These are phyloP conservation scores for Otolemur garnettii DNA, from an alignment of 2,113 vertebrate genomes.

Conservation along the genomic window DNA sequence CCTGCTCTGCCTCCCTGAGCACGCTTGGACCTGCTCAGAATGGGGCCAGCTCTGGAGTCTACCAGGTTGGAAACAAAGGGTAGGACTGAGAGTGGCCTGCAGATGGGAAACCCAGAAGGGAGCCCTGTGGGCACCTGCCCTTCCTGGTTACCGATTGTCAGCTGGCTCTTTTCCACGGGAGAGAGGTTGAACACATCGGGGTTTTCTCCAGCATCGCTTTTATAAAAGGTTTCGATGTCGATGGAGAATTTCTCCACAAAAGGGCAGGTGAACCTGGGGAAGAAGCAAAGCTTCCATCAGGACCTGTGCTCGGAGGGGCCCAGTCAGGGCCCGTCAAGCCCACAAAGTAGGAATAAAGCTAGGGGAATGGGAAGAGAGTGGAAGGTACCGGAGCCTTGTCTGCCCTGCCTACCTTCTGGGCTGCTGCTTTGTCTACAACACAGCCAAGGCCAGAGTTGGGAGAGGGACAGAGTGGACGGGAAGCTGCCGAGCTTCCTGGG, in stretches of 20 bases:
- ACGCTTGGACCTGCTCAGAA: background rate
- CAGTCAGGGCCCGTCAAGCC: background rate
- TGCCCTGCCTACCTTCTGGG: background rate
- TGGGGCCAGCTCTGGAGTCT: background rate
- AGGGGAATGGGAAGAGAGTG: no score
- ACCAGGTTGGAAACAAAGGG: background rate
- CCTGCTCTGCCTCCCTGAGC: background rate
- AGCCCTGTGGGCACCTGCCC: background rate
- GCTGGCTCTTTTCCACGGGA: slow-evolving; percentile 94
- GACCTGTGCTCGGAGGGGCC: background rate
- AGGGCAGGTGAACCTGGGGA: slow-evolving; percentile 96
- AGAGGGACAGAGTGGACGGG: accelerated
- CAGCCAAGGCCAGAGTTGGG: background rate
- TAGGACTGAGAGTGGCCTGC: no score
- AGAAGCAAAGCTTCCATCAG: background rate
- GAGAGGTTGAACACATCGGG: slow-evolving; percentile 96
- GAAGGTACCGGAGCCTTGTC: background rate
- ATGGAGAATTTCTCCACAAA: slow-evolving; percentile 99
- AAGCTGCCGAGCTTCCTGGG: background rate
- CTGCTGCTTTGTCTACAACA: background rate
- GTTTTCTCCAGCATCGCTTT: slow-evolving; percentile 94
- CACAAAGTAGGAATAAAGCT: no score
- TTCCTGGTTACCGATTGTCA: slow-evolving; percentile 90
- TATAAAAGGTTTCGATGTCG: slow-evolving; percentile 99
- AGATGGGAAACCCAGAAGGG: background rate